These are phyloP conservation scores for Strigamia crassipes DNA, from an alignment of 2,888 invertebrate species.

Conservation along the genomic window DNA sequence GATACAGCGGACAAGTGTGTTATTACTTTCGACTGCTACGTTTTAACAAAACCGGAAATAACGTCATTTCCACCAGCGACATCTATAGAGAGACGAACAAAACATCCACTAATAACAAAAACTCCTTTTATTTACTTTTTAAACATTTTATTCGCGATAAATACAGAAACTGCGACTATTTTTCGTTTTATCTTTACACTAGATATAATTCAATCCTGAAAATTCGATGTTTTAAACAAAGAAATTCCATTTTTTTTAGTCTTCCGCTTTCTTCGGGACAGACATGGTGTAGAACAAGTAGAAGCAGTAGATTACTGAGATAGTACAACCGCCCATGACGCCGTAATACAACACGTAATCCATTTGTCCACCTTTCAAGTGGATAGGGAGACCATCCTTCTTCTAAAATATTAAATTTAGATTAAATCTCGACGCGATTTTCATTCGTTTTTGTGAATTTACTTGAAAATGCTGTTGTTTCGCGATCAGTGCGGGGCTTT, in stretches of 20 bases:
- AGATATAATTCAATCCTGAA: background rate
- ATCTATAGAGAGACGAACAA: background rate
- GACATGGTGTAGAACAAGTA: background rate
- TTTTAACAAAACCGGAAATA: background rate
- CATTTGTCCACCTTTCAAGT: slow-evolving; percentile 18
- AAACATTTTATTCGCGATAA: background rate
- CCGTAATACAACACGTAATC: background rate
- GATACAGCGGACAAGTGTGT: background rate
- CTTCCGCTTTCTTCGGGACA: background rate
- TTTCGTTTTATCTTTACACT: background rate
- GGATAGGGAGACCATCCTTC: background rate
- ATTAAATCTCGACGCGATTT: too few species aligned
- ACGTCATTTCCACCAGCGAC: background rate
- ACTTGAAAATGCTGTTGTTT: background rate
- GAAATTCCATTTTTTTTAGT: background rate
- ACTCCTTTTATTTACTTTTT: background rate
- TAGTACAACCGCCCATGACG: background rate
- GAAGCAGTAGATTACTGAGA: background rate
- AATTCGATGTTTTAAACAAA: background rate
- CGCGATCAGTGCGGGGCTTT: background rate
- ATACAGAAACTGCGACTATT: background rate
- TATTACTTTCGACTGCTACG: slow-evolving; percentile 3
- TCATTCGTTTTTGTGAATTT: background rate
- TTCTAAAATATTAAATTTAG: background rate
- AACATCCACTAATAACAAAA: too few species aligned